These are phyloP conservation scores for Thripadectes ignobilis DNA, from an alignment of 2,797 vertebrate species.

Conservation along the genomic window DNA sequence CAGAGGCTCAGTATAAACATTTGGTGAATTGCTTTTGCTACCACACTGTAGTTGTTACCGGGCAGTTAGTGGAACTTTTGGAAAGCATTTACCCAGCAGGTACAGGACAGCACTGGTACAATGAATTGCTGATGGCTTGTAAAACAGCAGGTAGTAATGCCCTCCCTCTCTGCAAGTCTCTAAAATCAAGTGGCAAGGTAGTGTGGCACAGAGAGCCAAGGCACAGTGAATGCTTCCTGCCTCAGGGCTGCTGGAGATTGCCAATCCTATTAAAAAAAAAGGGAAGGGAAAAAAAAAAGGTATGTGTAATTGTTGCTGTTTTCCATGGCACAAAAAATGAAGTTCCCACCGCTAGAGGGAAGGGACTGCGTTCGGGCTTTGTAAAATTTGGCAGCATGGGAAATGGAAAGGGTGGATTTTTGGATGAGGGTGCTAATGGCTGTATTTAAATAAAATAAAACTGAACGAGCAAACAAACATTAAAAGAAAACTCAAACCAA, in stretches of 20 bases:
- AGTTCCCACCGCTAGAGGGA: background rate
- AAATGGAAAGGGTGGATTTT: background rate
- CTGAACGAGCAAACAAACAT: background rate
- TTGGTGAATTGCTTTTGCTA: slow-evolving; percentile 77
- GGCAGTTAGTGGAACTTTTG: slow-evolving; percentile 68
- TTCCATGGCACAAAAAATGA: background rate
- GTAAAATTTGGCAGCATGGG: background rate
- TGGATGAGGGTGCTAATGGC: background rate
- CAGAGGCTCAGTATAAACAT: slow-evolving; percentile 80
- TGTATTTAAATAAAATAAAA: background rate
- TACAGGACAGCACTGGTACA: slow-evolving; percentile 68
- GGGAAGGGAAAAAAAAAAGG: too few relatives aligned
- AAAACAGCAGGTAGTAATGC: slow-evolving; percentile 79
- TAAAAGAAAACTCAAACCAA: background rate
- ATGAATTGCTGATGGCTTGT: slow-evolving; percentile 76
- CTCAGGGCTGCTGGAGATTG: slow-evolving; percentile 18
- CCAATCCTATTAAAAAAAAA: background rate
- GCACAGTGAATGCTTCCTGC: background rate
- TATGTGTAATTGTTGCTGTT: background rate
- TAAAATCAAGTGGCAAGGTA: slow-evolving; percentile 51
- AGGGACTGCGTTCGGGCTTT: accelerated
- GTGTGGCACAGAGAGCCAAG: background rate
- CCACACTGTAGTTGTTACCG: slow-evolving; percentile 67
- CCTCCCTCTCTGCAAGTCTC: slow-evolving; percentile 58
- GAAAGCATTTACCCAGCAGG: slow-evolving; percentile 76